These are phyloP conservation scores for Palythoa caribaeorum DNA, from an alignment of 92 coral and sea anemone genomes.

Conservation along the genomic window DNA sequence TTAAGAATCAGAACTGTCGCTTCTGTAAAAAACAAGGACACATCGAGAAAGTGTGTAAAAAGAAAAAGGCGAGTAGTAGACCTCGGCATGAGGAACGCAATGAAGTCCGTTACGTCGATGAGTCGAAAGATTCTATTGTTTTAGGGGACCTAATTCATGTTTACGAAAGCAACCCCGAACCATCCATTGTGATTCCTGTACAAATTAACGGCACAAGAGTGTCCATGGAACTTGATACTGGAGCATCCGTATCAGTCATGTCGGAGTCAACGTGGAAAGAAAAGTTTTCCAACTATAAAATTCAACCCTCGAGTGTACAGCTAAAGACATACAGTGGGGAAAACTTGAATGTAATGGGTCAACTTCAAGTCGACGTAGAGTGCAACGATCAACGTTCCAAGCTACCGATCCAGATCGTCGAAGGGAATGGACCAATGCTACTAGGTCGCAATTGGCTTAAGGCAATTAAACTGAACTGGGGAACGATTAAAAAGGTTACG, in stretches of 20 bases:
- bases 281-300: too few species aligned
- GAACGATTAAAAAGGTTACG: conserved; percentile 34
- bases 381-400: conserved; percentile 30
- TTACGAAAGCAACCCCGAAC: too few species aligned
- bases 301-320: too few species aligned
- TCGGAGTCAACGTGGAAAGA: too few species aligned
- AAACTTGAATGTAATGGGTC: conserved; percentile 12
- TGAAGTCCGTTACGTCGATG: conserved; percentile 1
- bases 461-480: conserved; percentile 50
- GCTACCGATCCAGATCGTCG: conserved; percentile 37
- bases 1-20: conserved; percentile 18
- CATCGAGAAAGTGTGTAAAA: conserved; percentile 34
- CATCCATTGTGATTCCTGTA: conserved; percentile 40
- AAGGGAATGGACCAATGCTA: too few species aligned
- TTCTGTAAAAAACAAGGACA: conserved; percentile 30
- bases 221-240: conserved; percentile 35
- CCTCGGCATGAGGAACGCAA: not conserved
- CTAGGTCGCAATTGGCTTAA: too few species aligned
- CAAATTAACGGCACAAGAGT: conserved; percentile 19
- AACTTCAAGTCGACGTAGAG: conserved; percentile 21
- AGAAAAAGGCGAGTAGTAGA: not conserved
- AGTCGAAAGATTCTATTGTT: too few species aligned
- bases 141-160: too few species aligned
- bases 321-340: conserved; percentile 54
- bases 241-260: conserved; percentile 47